phyloP scores from a whole-genome alignment of 2,888 invertebrate species.

The Netelia virgata region DNA sequence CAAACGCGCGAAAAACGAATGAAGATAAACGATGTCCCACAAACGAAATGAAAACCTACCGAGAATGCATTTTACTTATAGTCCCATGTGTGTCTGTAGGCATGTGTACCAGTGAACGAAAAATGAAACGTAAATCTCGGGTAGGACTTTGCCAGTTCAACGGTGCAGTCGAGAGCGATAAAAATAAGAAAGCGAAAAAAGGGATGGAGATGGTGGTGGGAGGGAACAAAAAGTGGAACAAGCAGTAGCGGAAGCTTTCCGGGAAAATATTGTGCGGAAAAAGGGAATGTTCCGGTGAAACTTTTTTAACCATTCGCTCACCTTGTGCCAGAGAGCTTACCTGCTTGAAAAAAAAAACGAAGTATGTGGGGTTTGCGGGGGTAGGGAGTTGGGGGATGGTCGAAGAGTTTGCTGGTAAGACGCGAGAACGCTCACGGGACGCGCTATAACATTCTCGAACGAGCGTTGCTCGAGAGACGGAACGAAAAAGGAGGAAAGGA shows the following conservation, averaged over 20 bases:
- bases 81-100: neutral
- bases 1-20: neutral
- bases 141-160: conserved; percentile 16
- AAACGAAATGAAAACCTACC: conserved; percentile 8
- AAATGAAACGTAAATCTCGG: conserved; percentile 41
- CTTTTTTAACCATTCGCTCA: conserved; percentile 67
- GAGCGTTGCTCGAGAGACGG: conserved; percentile 52
- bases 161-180: conserved; percentile 5
- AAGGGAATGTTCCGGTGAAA: conserved; percentile 57
- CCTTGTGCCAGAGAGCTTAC: conserved; percentile 60
- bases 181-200: neutral
- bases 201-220: neutral
- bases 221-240: neutral
- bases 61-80: neutral
- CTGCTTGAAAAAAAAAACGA: conserved; percentile 44
- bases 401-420: conserved; percentile 55
- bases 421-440: conserved; percentile 41
- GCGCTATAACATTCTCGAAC: conserved; percentile 67
- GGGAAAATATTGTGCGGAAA: conserved; percentile 51
- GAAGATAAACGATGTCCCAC: conserved; percentile 3
- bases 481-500: neutral
- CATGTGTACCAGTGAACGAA: neutral
- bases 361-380: neutral
- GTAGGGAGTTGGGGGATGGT: neutral
- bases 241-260: neutral